Evolutionary conservation across 2,113 vertebrate genomes (phyloP).

Genomic region (Caranx ignobilis): DNA sequence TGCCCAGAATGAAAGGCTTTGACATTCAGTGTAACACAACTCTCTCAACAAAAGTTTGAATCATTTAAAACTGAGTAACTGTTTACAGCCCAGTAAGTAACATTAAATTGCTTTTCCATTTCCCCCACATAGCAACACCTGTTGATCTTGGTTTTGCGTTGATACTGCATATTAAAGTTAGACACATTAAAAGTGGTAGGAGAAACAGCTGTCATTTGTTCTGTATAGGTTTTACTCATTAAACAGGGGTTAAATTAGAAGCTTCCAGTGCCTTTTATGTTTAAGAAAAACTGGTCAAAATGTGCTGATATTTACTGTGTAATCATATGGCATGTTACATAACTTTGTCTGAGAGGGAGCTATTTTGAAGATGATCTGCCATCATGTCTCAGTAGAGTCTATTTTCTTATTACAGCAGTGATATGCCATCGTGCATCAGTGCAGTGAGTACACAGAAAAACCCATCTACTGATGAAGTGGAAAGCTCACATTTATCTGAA

Average conservation of each 20-base stretch:
- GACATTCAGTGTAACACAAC: background rate
- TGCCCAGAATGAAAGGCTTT: background rate
- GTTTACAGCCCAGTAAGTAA: background rate
- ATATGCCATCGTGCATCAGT: background rate
- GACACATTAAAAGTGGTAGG: background rate
- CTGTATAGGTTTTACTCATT: background rate
- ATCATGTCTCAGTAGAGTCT: conserved; percentile 2
- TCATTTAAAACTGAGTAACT: background rate
- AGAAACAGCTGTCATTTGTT: background rate
- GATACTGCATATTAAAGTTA: background rate
- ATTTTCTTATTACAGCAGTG: background rate
- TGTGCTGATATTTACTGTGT: background rate
- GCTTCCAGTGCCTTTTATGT: background rate
- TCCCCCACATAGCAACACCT: background rate
- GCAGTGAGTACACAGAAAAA: conserved; percentile 15
- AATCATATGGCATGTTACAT: background rate
- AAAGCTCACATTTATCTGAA: conserved; percentile 6
- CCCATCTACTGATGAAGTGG: conserved; percentile 7
- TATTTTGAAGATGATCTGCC: background rate
- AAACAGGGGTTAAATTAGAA: background rate
- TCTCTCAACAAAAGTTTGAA: background rate
- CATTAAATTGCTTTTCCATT: background rate
- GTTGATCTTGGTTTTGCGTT: background rate
- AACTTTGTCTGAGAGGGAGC: background rate
- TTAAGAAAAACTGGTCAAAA: background rate